A percentile compares a stretch with the other conserved stretches of the same genome.
These are phyloP conservation scores for Morphnarchus princeps DNA, from an alignment of 2,113 vertebrate species.

Conservation along the genomic window DNA sequence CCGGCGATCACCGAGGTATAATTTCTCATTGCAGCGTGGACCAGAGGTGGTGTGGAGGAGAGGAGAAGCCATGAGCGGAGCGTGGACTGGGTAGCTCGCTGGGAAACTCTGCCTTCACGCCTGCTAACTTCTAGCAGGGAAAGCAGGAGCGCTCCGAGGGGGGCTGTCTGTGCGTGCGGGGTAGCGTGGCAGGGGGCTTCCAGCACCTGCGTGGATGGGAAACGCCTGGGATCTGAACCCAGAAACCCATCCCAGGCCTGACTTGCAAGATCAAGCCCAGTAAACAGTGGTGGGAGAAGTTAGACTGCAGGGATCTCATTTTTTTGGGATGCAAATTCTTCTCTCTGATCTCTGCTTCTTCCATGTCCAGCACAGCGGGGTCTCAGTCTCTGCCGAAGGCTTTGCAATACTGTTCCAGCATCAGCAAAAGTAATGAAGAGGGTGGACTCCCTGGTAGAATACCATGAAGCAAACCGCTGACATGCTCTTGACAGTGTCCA, in stretches of 20 bases:
- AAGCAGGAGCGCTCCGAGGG: background rate
- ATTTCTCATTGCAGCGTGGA: background rate
- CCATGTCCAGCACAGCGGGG: background rate
- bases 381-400: background rate
- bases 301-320: background rate
- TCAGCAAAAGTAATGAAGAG: background rate
- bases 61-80: background rate
- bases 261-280: background rate
- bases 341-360: background rate
- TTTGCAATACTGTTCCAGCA: background rate
- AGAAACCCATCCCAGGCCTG: background rate
- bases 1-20: fast-evolving
- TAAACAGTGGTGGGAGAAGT: background rate
- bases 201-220: fast-evolving
- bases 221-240: background rate
- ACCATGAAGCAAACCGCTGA: background rate
- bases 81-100: fast-evolving
- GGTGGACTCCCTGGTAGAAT: background rate
- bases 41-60: background rate
- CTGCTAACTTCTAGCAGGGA: background rate
- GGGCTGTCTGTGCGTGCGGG: fast-evolving
- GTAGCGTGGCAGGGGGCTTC: background rate
- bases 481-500: background rate
- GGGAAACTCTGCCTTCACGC: background rate
- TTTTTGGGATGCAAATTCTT: background rate